Percentiles rank a stretch among this genome's conserved stretches.
Conservation (phyloP, 1,140 invertebrate genomes). For the Platorchestia sp. region DNA sequence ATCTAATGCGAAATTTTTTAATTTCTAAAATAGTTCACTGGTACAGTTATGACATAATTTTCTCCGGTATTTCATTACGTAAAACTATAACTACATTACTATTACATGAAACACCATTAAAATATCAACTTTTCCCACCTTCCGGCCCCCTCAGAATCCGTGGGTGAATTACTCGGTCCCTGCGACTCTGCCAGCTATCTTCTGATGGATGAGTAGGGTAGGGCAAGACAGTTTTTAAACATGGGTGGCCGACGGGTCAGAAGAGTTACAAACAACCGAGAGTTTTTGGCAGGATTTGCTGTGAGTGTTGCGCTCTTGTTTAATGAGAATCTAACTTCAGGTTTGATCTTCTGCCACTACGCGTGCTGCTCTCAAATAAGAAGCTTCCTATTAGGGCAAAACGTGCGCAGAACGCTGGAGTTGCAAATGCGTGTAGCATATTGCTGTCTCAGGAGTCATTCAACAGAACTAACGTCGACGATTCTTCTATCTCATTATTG, state of each 20-base stretch:
- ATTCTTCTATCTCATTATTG: too few species aligned
- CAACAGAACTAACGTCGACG: too few species aligned
- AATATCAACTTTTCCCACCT: neutral
- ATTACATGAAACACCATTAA: neutral
- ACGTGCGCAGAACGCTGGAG: neutral
- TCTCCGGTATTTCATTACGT: neutral
- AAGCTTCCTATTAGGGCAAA: neutral
- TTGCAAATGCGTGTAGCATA: too few species aligned
- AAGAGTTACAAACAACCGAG: neutral
- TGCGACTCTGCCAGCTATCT: too few species aligned
- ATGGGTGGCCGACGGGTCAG: neutral
- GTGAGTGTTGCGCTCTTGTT: neutral
- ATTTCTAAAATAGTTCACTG: neutral
- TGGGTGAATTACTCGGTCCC: too few species aligned
- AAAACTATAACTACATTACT: too few species aligned
- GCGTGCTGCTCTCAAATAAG: neutral
- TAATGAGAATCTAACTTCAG: neutral
- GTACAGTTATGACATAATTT: neutral
- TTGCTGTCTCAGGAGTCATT: too few species aligned
- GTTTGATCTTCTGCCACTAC: neutral
- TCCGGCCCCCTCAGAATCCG: neutral
- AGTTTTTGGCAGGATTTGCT: neutral
- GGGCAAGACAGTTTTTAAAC: neutral
- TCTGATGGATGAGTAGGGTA: neutral
- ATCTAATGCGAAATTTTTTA: neutral